These are phyloP conservation scores for Passer domesticus DNA, from an alignment of 2,113 vertebrate genomes.

Conservation along the genomic window DNA sequence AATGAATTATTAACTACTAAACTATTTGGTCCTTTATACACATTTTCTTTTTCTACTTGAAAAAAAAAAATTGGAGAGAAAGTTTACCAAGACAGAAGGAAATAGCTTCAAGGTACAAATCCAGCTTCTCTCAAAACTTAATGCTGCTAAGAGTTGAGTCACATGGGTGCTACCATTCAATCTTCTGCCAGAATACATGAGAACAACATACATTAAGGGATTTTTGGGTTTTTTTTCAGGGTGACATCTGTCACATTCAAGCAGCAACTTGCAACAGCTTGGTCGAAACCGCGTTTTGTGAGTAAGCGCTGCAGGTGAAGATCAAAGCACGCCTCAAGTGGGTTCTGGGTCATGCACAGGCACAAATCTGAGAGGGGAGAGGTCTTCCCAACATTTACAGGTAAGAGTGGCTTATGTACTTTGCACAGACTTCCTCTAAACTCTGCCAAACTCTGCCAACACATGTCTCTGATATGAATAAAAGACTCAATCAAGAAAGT, in stretches of 20 bases:
- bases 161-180: not conserved
- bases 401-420: not conserved
- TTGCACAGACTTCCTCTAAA: conserved; percentile 12
- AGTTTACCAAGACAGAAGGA: not conserved
- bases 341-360: not conserved
- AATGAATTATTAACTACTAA: not conserved
- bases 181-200: not conserved
- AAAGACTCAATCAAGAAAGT: not conserved
- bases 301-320: not conserved
- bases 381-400: not conserved
- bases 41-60: not conserved
- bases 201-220: not conserved
- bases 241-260: not conserved
- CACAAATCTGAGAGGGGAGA: not conserved
- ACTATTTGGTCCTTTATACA: not conserved
- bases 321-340: not conserved
- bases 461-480: not conserved
- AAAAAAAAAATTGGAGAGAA: not conserved
- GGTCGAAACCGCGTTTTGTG: not conserved
- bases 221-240: not conserved
- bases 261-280: not conserved
- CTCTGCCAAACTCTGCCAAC: conserved; percentile 10
- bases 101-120: not conserved
- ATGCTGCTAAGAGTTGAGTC: not conserved
- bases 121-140: not conserved